Conservation (phyloP, 2,888 invertebrate species). For the Autographa gamma region DNA sequence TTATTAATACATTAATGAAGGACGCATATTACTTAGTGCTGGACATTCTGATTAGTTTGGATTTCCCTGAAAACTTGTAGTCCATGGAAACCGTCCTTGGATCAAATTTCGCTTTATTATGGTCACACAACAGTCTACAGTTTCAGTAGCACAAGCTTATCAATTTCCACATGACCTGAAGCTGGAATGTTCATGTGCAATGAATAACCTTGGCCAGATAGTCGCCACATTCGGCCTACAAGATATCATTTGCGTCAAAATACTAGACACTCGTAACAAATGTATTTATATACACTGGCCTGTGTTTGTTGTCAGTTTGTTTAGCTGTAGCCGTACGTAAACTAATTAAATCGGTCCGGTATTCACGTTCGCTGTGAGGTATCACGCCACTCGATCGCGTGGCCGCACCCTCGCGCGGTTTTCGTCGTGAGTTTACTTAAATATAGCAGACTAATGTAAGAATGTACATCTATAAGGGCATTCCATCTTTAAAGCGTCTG, state of each 20-base stretch:
- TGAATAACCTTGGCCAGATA: not conserved
- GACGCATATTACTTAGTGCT: not conserved
- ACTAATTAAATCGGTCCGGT: conserved; percentile 17
- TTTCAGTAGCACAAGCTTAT: not conserved
- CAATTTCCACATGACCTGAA: not conserved
- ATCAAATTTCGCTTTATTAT: not conserved
- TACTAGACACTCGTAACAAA: not conserved
- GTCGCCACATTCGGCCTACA: not conserved
- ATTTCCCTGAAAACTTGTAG: not conserved
- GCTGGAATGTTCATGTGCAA: not conserved
- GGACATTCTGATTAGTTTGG: not conserved
- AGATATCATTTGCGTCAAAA: not conserved
- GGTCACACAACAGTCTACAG: not conserved
- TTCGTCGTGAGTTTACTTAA: conserved; percentile 53
- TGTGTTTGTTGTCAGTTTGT: not conserved
- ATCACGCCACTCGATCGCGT: conserved; percentile 35
- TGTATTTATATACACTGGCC: not conserved
- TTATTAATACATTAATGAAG: not conserved
- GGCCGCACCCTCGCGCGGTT: conserved; percentile 53
- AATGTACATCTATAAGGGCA: conserved; percentile 65
- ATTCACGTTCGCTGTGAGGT: conserved; percentile 21
- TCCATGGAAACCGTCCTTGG: not conserved
- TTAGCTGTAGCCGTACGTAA: conserved; percentile 3
- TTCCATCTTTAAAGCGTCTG: conserved; percentile 63
- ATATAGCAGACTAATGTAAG: conserved; percentile 60